A percentile compares a stretch with the other conserved stretches of the same genome.
Evolutionary conservation across 2,113 vertebrate genomes (phyloP).

Genomic region (Gila orcuttii): DNA sequence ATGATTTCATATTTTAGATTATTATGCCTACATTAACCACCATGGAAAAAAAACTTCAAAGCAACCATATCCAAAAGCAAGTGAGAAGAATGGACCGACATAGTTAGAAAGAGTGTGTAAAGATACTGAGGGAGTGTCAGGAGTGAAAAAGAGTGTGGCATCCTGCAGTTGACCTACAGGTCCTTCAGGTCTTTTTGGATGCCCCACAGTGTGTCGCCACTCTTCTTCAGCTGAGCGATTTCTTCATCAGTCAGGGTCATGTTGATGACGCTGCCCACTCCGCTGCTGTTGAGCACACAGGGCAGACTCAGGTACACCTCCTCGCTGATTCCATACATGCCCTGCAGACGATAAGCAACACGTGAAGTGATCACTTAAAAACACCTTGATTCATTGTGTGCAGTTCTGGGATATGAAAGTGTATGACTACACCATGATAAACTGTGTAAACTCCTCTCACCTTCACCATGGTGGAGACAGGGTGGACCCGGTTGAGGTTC

Average conservation of each 20-base stretch:
- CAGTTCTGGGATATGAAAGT: neutral
- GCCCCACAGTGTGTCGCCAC: slow-evolving; percentile 88
- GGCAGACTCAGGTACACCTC: slow-evolving; percentile 97
- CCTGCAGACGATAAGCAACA: slow-evolving; percentile 68
- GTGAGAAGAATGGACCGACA: neutral
- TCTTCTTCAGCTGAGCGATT: slow-evolving; percentile 87
- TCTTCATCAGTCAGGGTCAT: slow-evolving; percentile 90
- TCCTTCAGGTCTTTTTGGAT: slow-evolving; percentile 96
- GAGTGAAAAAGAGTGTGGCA: neutral
- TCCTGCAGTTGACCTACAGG: slow-evolving; percentile 70
- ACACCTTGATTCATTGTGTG: neutral
- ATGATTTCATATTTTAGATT: neutral
- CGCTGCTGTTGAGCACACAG: slow-evolving; percentile 82
- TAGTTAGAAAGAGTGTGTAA: neutral
- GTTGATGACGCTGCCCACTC: slow-evolving; percentile 88
- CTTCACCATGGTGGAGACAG: slow-evolving; percentile 96
- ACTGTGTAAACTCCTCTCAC: slow-evolving; percentile 68
- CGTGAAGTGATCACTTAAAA: neutral
- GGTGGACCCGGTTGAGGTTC: slow-evolving; percentile 88
- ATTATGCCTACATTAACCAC: slow-evolving; percentile 8
- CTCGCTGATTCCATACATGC: slow-evolving; percentile 88
- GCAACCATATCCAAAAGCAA: neutral
- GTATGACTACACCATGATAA: neutral
- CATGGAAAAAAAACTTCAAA: neutral
- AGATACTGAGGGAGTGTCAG: neutral